These are phyloP conservation scores for Ophioderma brevispina DNA, from an alignment of 35 echinoderm and acorn worm genomes.

Conservation along the genomic window DNA sequence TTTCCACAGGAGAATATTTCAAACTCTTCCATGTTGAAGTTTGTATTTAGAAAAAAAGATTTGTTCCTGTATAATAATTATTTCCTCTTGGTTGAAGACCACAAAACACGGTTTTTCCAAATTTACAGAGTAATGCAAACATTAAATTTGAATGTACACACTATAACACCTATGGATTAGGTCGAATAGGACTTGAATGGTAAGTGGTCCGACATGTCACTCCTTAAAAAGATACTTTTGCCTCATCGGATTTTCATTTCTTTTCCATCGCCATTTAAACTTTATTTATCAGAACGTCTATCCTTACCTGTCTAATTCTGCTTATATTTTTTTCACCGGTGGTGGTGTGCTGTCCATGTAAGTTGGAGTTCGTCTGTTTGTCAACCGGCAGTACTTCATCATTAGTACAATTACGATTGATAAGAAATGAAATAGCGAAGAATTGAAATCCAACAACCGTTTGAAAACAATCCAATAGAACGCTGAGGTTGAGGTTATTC, in stretches of 20 bases:
- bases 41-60: too few species aligned
- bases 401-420: not conserved
- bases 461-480: not conserved
- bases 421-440: not conserved
- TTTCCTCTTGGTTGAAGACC: too few species aligned
- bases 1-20: too few species aligned
- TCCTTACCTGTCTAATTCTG: not conserved
- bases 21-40: too few species aligned
- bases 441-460: not conserved
- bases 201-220: not conserved
- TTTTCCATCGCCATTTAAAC: not conserved
- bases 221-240: not conserved
- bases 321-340: not conserved
- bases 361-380: not conserved
- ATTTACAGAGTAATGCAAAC: too few species aligned
- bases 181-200: not conserved
- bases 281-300: not conserved
- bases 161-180: not conserved
- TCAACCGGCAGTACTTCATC: not conserved
- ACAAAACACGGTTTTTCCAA: too few species aligned
- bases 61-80: too few species aligned
- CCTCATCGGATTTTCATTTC: not conserved
- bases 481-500: not conserved
- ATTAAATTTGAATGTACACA: too few species aligned
- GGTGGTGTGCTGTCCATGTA: not conserved